Percentiles rank a stretch among this genome's conserved stretches.
phyloP scores from a whole-genome alignment of 2,797 vertebrate genomes.

The Falco columbarius region DNA sequence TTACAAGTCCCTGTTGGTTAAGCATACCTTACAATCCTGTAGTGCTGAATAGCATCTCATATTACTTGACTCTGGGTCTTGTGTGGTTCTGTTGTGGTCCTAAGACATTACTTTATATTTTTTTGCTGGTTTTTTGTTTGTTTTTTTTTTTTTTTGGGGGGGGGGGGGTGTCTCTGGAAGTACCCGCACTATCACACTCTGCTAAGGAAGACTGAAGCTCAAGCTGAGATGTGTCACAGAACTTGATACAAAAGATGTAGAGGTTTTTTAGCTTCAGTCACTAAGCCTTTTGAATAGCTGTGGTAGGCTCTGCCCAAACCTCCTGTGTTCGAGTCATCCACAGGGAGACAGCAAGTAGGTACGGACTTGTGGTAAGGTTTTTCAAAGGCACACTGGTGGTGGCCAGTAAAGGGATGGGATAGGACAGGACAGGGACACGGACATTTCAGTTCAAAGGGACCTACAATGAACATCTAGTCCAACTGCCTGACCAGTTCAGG shows the following conservation, averaged over 20 bases:
- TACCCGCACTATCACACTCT: rapidly evolving
- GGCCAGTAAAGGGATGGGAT: neutral
- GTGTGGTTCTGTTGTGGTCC: neutral
- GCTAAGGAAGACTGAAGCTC: neutral
- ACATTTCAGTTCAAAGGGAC: too few species aligned
- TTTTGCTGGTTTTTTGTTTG: neutral
- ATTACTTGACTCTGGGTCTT: neutral
- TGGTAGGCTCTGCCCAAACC: neutral
- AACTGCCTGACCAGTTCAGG: too few species aligned
- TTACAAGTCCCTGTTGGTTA: neutral
- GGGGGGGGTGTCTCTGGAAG: neutral
- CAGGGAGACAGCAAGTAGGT: neutral
- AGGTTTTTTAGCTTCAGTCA: neutral
- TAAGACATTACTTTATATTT: neutral
- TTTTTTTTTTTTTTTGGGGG: neutral
- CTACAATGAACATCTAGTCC: too few species aligned
- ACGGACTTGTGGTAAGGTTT: neutral
- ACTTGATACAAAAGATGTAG: neutral
- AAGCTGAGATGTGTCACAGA: neutral
- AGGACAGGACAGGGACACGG: too few species aligned
- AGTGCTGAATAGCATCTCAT: neutral
- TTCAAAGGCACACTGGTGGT: rapidly evolving
- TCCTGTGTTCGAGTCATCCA: neutral
- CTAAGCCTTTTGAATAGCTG: neutral
- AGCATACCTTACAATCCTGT: rapidly evolving